Base-by-base conservation (phyloP, 2,888 invertebrate species). In the Dicycla oo region DNA sequence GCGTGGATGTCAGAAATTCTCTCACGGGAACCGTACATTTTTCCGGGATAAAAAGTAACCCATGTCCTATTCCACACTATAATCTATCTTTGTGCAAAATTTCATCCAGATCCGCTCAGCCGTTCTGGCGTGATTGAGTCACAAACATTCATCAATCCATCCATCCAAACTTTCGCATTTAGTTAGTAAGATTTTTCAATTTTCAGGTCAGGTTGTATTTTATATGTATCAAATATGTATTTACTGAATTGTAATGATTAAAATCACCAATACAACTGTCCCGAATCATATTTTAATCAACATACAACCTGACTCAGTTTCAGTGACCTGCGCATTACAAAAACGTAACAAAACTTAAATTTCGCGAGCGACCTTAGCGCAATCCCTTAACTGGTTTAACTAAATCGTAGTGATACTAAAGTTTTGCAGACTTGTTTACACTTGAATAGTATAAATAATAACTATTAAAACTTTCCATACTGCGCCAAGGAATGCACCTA, bases 401-500 rank as follows among this genome's bases (percentile, higher is more conserved):
- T 13, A 43, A 61, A 43, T 43, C 20, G 13, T 40, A 20, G 18
- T 26, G 43, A 60, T 26, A 26, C 2, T 45, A 13, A 40, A 60
- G 13, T 26, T 61, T 26, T 43, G 18, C 15, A 47, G 3, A 43
- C 54, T 69, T 68, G 43, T 51, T 61, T 62, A 45, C 47, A 47
- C 34, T 60, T 20, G 58, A 20, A 57, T 66, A 71, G 51, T 71
- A 57, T 67, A 23, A 69, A 72, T 81, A 66, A 67, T 62, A 69
- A 54, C 23, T 34, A 74, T 69, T 72, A 45, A 70, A 71, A 71
- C 60, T 64, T 71, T 71, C 0, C 34, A 69, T 69, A 64, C 57
- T 57, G 43, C 6, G 23, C 34, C 30, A 60, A 26, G n/a, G 20
- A 73, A 69, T 67, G 67, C 54, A 58, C 7, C 34, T 51, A 57